Evolutionary conservation across 2,113 vertebrate species (phyloP).

Genomic region (Diadophis punctatus): DNA sequence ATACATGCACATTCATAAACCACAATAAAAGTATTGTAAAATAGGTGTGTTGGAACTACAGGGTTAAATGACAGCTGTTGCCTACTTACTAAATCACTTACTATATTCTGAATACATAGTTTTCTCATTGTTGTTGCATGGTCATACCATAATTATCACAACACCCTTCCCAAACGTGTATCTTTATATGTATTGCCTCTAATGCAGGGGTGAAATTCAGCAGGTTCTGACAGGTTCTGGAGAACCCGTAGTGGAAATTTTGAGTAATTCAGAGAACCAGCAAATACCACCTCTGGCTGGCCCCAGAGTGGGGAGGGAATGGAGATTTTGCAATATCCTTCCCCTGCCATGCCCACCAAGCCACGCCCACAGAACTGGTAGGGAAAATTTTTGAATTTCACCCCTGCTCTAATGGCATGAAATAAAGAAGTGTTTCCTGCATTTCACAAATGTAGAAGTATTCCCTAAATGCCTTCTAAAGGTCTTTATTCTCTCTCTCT

Average conservation of each 20-base stretch:
- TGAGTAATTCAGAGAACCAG: no score
- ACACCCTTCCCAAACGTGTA: neutral
- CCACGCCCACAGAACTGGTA: no score
- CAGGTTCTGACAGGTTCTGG: no score
- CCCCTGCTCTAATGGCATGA: neutral
- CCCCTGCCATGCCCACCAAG: no score
- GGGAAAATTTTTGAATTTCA: no score
- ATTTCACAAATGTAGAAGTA: neutral
- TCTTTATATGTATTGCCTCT: neutral
- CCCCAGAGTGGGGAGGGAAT: no score
- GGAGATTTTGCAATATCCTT: no score
- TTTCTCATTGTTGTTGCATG: neutral
- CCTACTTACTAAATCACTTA: neutral
- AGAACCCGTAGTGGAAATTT: no score
- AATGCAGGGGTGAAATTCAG: no score
- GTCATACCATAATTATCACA: neutral
- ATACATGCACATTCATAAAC: neutral
- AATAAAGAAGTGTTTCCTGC: neutral
- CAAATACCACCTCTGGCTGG: no score
- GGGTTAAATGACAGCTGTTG: neutral
- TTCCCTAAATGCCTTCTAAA: neutral
- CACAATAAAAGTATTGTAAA: neutral
- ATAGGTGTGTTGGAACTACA: neutral
- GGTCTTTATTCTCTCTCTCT: neutral
- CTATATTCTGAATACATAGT: neutral